phyloP scores from a whole-genome alignment of 2,797 vertebrate species.

The Lates japonicus region DNA sequence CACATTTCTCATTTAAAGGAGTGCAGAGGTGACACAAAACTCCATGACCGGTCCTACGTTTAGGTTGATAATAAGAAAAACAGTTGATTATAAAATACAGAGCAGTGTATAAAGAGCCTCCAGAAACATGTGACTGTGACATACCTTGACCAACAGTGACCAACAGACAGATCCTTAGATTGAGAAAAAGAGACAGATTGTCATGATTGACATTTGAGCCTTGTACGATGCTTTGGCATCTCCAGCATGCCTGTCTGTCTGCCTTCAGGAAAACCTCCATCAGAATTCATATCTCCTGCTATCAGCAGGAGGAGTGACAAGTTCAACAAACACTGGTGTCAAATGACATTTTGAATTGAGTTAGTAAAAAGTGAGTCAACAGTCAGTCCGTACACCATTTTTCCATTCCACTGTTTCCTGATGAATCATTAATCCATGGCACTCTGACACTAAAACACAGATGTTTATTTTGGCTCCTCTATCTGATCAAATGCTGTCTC shows the following conservation, averaged over 20 bases:
- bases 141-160: too few relatives aligned
- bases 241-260: neutral
- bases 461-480: neutral
- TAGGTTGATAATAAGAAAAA: constrained; percentile 2
- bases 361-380: constrained; percentile 6
- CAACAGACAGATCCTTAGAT: neutral
- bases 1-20: constrained; percentile 63
- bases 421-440: constrained; percentile 1
- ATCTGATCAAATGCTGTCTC: neutral
- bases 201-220: neutral
- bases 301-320: neutral
- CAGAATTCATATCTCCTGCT: neutral
- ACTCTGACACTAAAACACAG: neutral
- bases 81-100: constrained; percentile 5
- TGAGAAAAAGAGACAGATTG: neutral
- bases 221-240: neutral
- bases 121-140: neutral
- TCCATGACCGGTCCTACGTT: constrained; percentile 4
- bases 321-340: constrained; percentile 2
- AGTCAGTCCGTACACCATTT: neutral
- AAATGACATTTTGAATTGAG: constrained; percentile 8
- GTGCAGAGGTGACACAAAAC: constrained; percentile 33
- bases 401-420: neutral
- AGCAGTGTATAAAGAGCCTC: neutral
- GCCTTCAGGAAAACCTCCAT: constrained; percentile 3